phyloP scores from a whole-genome alignment of 2,113 vertebrate species.

The Vombatus ursinus region DNA sequence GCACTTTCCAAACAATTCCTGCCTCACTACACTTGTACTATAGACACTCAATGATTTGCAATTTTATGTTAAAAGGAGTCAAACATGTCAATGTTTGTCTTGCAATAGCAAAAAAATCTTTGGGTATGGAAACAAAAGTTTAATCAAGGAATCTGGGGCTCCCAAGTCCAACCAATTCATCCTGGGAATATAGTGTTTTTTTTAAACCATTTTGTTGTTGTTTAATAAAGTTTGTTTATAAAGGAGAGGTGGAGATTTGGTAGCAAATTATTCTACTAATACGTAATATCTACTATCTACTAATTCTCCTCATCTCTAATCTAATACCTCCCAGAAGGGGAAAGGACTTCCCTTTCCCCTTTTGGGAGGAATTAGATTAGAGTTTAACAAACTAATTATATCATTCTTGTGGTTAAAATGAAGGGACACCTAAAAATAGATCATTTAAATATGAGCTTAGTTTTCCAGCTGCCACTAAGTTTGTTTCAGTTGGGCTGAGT shows the following conservation, averaged over 20 bases:
- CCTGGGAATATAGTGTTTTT: neutral
- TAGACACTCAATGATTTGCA: neutral
- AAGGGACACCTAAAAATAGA: neutral
- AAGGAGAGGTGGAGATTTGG: neutral
- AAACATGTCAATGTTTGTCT: neutral
- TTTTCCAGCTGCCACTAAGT: neutral
- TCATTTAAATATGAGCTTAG: neutral
- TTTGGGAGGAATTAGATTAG: neutral
- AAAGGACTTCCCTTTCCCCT: neutral
- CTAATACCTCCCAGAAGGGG: neutral
- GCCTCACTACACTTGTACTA: neutral
- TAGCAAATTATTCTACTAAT: neutral
- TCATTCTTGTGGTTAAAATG: neutral
- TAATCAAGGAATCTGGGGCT: neutral
- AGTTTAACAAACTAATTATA: neutral
- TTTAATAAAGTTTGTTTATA: neutral
- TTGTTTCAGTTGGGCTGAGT: neutral
- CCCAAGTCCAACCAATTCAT: neutral
- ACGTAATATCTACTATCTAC: too few species aligned
- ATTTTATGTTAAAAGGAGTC: neutral
- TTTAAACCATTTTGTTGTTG: neutral
- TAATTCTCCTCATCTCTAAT: neutral
- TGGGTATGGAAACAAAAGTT: neutral
- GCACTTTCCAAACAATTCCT: neutral
- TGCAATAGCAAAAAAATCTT: neutral